Base-by-base conservation (phyloP, 2,888 invertebrate species). In the Scaptomyza tumidula region DNA sequence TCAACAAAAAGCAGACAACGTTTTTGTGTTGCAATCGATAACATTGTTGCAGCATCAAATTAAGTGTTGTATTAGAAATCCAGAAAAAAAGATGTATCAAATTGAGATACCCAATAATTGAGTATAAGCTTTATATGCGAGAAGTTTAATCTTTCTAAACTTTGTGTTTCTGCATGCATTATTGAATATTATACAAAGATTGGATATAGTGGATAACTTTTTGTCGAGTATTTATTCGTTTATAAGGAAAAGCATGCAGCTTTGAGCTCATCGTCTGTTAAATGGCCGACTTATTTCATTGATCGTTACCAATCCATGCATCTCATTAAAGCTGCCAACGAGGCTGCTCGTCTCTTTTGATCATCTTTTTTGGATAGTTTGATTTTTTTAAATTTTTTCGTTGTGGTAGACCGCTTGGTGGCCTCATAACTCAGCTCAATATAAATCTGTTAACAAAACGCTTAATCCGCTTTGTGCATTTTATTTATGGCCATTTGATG, bases 381-480 rank as follows among this genome's bases (percentile, higher is more conserved):
- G 29, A 29, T 53, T 6, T 19, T 33, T 13, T 33, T 37, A 2
- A 16, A 3, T 29, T 44, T 16, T 48, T 48, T 53, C 9, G 31
- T 14, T 39, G 39, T 39, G 44, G 43, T 59, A 49, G 14, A 37
- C 10, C 27, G 54, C 58, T 59, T 43, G 57, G 75, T 62, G 68
- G 79, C 65, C 71, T 59, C 82, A 83, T 86, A 83, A 86, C 78
- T 83, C 84, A 83, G 78, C 66, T 78, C 84, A 83, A 83, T 83
- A 83, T 86, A 83, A 83, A 83, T 83, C 86, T 86, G 82, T 82
- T 85, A 84, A 87, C 87, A 85, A 85, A 85, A 80, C 83, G 85
- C 80, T 87, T 85, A 85, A 85, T 82, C 84, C 85, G 78, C 74
- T 82, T 88, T 86, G 82, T 86, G 84, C 84, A 65, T 74, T 69